Evolutionary conservation across 2,113 vertebrate species (phyloP), one percentile per base, ranked within the genome.

Genomic region (Romanogobio albipinnatus): DNA sequence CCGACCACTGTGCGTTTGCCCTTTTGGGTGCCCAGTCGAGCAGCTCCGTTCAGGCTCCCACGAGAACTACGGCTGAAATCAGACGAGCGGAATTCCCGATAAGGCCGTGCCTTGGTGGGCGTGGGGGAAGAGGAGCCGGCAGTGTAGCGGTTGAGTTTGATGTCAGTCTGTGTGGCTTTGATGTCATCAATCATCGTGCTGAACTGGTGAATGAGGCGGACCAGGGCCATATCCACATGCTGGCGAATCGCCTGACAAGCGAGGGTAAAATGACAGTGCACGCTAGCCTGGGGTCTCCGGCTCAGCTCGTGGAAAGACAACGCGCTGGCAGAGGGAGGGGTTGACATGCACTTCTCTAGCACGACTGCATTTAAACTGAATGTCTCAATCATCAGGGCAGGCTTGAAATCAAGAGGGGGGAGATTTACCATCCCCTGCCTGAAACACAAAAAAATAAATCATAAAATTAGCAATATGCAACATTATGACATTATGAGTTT

Each of bases 111-210:
- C 93, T 98, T 99, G 92, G 98, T 98, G 24, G 98, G 98, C 0
- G 98, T 99, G 0, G 98, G 98, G 1, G 98, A 99, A 29, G 97
- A 96, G 0, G 98, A 99, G 6, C 98, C 98, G 1, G 98, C 98
- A 0, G 98, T 99, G 86, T 99, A 99, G 85, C 98, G 96, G 90
- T 96, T 99, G 11, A 99, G 96, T 43, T 99, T 99, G 92, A 99
- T 99, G 93, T 99, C 98, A 0, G 98, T 99, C 92, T 99, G 98
- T 0, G 97, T 99, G 61, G 98, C 98, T 89, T 99, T 99, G 92
- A 99, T 98, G 81, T 99, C 98, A 0, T 99, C 97, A 9, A 99
- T 96, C 98, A 99, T 99, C 15, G 97, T 99, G 89, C 98, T 99
- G 90, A 99, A 99, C 87, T 99, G 98, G 89, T 99, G 98, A 89